Evolutionary conservation across 2,888 invertebrate genomes (phyloP).

Genomic region (Pimpla rufipes): DNA sequence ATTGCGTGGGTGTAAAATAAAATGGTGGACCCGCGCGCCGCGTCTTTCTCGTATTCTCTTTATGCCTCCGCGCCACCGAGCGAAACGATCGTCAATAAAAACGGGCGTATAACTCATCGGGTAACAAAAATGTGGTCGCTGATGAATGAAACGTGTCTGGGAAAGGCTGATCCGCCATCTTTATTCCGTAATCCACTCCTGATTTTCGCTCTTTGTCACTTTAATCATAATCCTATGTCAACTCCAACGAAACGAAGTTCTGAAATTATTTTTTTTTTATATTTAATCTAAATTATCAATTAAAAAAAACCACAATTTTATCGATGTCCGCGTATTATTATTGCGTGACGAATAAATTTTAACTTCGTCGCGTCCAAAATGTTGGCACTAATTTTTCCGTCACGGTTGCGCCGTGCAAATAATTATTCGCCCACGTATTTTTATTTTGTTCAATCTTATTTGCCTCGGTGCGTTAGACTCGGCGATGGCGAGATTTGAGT

Average conservation of each 20-base stretch:
- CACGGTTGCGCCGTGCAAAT: neutral
- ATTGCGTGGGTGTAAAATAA: conserved; percentile 83
- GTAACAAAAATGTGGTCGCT: conserved; percentile 23
- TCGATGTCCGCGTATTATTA: neutral
- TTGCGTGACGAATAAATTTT: neutral
- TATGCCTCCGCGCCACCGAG: conserved; percentile 59
- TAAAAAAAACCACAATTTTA: too few relatives aligned
- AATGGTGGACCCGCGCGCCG: conserved; percentile 78
- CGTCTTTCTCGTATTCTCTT: conserved; percentile 19
- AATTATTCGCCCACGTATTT: neutral
- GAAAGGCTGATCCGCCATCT: neutral
- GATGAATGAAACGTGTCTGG: neutral
- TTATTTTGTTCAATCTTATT: neutral
- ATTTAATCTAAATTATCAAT: too few relatives aligned
- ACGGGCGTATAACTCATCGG: neutral
- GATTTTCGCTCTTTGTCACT: neutral
- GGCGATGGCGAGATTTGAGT: conserved; percentile 33
- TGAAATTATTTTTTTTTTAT: too few relatives aligned
- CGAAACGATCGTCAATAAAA: conserved; percentile 72
- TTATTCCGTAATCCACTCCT: neutral
- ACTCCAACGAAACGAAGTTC: too few relatives aligned
- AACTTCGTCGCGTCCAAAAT: neutral
- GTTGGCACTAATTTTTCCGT: neutral
- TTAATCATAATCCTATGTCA: neutral
- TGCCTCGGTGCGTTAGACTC: conserved; percentile 1